These are phyloP conservation scores for Syrmaticus mikado DNA, from an alignment of 2,113 vertebrate genomes.

Conservation along the genomic window DNA sequence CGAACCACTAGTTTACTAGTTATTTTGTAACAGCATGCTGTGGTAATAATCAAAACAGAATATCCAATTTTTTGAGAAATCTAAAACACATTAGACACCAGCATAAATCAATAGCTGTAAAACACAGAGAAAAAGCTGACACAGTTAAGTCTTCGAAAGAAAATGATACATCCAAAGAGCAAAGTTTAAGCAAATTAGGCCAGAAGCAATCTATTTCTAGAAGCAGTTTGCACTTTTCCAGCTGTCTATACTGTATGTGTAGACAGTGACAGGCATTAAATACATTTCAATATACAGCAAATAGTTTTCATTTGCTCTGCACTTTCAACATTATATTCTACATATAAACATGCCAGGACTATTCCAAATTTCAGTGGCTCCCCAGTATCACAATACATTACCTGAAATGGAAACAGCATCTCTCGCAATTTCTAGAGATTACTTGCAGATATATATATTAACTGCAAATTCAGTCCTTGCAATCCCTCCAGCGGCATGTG, in stretches of 20 bases:
- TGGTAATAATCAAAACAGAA: neutral
- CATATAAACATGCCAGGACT: neutral
- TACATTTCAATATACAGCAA: neutral
- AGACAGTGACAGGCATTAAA: neutral
- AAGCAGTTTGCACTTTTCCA: neutral
- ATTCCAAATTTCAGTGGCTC: neutral
- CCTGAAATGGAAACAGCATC: neutral
- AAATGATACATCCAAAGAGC: neutral
- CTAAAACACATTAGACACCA: neutral
- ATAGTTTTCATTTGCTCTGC: neutral
- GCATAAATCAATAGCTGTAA: neutral
- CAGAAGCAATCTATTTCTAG: neutral
- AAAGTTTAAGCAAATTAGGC: constrained; percentile 12
- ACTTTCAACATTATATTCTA: neutral
- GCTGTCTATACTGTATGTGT: neutral
- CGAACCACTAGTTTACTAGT: neutral
- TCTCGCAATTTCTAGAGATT: neutral
- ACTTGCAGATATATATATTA: neutral
- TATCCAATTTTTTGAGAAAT: neutral
- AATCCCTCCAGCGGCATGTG: neutral
- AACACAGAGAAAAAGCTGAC: neutral
- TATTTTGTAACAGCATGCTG: neutral
- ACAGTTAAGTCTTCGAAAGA: neutral
- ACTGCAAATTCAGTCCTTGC: neutral
- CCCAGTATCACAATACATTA: neutral